Percentiles rank a stretch among this genome's conserved stretches.
These are phyloP conservation scores for Spinibarbus caldwelli DNA, from an alignment of 2,797 vertebrate species.

Conservation along the genomic window DNA sequence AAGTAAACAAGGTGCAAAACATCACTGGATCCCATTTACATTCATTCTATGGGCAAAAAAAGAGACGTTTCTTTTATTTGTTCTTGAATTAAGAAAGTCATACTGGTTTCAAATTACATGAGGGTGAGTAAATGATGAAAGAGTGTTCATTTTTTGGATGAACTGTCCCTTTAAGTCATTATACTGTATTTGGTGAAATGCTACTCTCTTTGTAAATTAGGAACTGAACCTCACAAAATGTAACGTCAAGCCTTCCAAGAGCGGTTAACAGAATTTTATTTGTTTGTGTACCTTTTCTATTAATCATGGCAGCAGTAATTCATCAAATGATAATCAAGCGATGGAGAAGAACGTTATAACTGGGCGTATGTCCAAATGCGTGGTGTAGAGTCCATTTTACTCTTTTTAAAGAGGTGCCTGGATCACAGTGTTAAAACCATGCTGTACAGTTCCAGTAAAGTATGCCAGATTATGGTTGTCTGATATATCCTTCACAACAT, in stretches of 20 bases:
- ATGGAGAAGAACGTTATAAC: background rate
- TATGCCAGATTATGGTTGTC: background rate
- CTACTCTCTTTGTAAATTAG: background rate
- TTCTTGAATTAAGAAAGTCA: background rate
- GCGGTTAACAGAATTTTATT: background rate
- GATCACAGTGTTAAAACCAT: slow-evolving; percentile 3
- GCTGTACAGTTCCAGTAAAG: slow-evolving; percentile 10
- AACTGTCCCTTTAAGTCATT: background rate
- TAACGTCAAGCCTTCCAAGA: background rate
- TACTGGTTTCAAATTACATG: background rate
- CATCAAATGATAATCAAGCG: background rate
- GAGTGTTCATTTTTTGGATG: background rate
- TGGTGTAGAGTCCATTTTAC: slow-evolving; percentile 3
- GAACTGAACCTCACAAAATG: background rate
- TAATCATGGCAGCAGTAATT: slow-evolving; percentile 1
- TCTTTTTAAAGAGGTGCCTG: slow-evolving; percentile 21
- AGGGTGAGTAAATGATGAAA: background rate
- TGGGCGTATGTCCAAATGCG: background rate
- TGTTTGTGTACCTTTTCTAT: slow-evolving; percentile 3
- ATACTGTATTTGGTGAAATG: background rate
- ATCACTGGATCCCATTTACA: background rate
- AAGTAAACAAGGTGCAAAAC: background rate
- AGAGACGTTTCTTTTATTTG: background rate
- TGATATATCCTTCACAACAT: background rate
- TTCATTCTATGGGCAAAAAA: background rate